Base-by-base conservation (phyloP, 2,888 invertebrate genomes). In the Eupithecia exiguata region DNA sequence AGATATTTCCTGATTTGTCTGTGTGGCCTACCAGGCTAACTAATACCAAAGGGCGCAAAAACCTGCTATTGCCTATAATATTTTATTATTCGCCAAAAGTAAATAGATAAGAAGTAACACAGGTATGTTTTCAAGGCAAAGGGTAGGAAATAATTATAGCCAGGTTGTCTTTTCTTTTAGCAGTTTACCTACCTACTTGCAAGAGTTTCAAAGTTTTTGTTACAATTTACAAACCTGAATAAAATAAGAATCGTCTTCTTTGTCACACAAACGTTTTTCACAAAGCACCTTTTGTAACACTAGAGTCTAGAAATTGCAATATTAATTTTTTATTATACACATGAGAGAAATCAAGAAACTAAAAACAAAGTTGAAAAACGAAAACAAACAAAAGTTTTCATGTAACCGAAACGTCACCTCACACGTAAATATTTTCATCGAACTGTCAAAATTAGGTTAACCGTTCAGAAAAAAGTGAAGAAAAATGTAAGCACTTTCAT, bases 401-500 rank as follows among this genome's bases (percentile, higher is more conserved):
- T 81, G 71, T 77, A 81, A 84, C 83, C 81, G 72, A 78, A 81
- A 85, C 83, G 84, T 86, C 87, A 88, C 85, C 84, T 85, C 86
- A 88, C 86, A 88, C 85, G 84, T 89, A 90, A 90, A 89, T 89
- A 90, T 89, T 90, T 90, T 89, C 86, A 87, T 86, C 70, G 84
- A 90, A 88, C 90, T 93, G 92, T 93, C 93, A 93, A 93, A 91
- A 88, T 85, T 87, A 82, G 82, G 84, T 84, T 84, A 88, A 70
- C 84, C 88, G 81, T 80, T 77, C 77, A 77, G 80, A 81, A 80
- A 81, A 76, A 82, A 83, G 72, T 69, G 76, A 72, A 81, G 82
- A 79, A 75, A 68, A 74, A 76, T 67, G 76, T 69, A 74, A 76
- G 70, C 62, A 71, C 62, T 49, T 58, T 62, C 76, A 70, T 70